Evolutionary conservation across 2,113 vertebrate genomes (phyloP).

Genomic region (Eclectus roratus): DNA sequence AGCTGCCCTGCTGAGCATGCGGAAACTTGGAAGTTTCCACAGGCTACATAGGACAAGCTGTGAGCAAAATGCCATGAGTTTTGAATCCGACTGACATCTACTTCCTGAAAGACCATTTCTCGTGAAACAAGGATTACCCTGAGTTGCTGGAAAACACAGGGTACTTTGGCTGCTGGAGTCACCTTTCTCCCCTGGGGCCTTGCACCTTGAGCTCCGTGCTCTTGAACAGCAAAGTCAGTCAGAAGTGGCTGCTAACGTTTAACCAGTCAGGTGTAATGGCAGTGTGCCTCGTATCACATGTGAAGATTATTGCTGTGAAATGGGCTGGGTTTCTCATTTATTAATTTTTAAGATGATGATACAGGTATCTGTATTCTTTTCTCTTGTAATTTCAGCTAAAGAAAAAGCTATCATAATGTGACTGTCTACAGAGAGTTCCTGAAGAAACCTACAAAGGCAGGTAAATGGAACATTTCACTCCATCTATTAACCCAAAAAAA

Average conservation of each 20-base stretch:
- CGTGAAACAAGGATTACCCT: background rate
- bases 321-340: background rate
- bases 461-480: constrained; percentile 34
- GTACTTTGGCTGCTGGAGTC: background rate
- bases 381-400: background rate
- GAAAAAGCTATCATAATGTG: background rate
- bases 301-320: background rate
- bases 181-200: background rate
- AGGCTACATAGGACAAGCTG: background rate
- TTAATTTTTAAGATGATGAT: background rate
- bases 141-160: background rate
- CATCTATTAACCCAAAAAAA: constrained; percentile 9
- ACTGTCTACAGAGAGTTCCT: background rate
- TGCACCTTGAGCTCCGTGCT: background rate
- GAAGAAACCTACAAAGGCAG: background rate
- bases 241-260: background rate
- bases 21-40: background rate
- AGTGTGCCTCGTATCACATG: background rate
- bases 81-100: background rate
- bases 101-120: background rate
- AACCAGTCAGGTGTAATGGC: background rate
- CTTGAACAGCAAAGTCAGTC: background rate
- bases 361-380: background rate
- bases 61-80: background rate
- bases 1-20: background rate